Evolutionary conservation across 2,888 invertebrate species (phyloP), one percentile per base, ranked within the genome.

Genomic region (Pyrgus malvae): DNA sequence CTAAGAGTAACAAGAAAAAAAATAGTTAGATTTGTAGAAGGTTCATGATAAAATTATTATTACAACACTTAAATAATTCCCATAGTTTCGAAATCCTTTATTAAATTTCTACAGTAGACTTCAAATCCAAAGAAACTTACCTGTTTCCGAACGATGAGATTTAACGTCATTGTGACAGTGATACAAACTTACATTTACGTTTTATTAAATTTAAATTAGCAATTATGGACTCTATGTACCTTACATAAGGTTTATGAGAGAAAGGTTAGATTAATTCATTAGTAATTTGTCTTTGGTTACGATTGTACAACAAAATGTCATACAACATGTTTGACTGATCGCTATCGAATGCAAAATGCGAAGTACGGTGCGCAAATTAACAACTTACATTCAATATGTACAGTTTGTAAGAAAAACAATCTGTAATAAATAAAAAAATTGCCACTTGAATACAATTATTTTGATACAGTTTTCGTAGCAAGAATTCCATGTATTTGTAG

Each of bases 291-390:
- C n/a, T 27, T 42, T 53, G 37, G 12, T n/a, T 53, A 44, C 19
- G 37, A 45, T 45, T 53, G 51, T 45, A 53, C 44, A 53, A 53
- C 63, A 70, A 76, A 78, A 79, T 78, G 79, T 78, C 79, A 79
- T 78, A 76, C 71, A 69, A 64, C 65, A 68, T 75, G 72, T 78
- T 76, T 76, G 79, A 77, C 70, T 70, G 80, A 80, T 80, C 68
- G 67, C 74, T 70, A 80, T 80, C 80, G 72, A 78, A 71, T 67
- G 66, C 64, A 65, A 72, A 53, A 44, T 44, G 70, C 67, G 66
- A 64, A 58, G 64, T 76, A 78, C 64, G 51, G 74, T 65, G 60
- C 58, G 71, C 71, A 72, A 61, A 68, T 37, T 25, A 48, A 11
- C 11, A 17, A 3, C 3, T 37, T 3, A 25, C 23, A 7, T 37